Evolutionary conservation across 2,888 invertebrate species (phyloP).

Genomic region (Agrochola macilenta): DNA sequence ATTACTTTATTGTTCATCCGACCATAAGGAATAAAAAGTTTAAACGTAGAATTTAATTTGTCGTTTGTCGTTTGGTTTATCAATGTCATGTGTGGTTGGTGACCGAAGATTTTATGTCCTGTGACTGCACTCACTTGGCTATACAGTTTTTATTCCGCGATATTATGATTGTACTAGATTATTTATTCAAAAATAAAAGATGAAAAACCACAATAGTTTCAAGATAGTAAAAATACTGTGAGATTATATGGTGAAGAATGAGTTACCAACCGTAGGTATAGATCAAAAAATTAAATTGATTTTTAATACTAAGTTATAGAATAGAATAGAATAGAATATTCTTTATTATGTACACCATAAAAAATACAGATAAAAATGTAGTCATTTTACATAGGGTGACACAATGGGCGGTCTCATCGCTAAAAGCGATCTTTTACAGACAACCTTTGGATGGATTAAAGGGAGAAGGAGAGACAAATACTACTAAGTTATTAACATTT

Average conservation of each 20-base stretch:
- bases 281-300: too few species aligned
- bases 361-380: too few species aligned
- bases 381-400: too few species aligned
- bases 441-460: too few species aligned
- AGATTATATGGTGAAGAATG: not conserved
- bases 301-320: not conserved
- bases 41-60: slow-evolving; percentile 65
- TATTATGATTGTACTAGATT: not conserved
- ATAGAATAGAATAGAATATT: too few species aligned
- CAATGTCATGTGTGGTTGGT: slow-evolving; percentile 25
- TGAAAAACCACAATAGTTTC: not conserved
- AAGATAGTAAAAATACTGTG: not conserved
- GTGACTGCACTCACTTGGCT: not conserved
- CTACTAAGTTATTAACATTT: too few species aligned
- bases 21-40: slow-evolving; percentile 77
- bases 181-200: not conserved
- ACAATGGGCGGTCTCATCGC: too few species aligned
- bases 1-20: slow-evolving; percentile 87
- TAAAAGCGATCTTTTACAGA: too few species aligned
- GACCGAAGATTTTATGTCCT: slow-evolving; percentile 14
- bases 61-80: slow-evolving; percentile 41
- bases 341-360: too few species aligned
- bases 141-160: not conserved
- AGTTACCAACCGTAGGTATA: not conserved
- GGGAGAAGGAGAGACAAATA: too few species aligned